phyloP scores from a whole-genome alignment of 2,888 invertebrate species.

The Chrysolina americana region DNA sequence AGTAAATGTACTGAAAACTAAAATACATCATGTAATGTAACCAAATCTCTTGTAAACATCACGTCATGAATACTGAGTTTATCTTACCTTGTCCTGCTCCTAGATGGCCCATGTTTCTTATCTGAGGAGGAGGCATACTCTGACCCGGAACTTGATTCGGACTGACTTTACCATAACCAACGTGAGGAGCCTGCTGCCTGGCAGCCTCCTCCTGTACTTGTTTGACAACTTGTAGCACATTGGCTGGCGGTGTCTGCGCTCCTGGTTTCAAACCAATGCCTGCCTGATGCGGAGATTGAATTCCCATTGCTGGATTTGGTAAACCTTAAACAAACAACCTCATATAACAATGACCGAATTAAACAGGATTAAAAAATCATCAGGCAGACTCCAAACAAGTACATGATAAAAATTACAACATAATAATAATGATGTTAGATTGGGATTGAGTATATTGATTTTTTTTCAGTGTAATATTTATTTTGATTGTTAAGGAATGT shows the following conservation, averaged over 20 bases:
- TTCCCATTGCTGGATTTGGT: conserved; percentile 69
- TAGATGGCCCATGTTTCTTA: conserved; percentile 67
- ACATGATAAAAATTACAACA: too few species aligned
- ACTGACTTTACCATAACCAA: conserved; percentile 81
- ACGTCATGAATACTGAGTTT: conserved; percentile 1
- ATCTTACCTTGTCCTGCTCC: conserved; percentile 68
- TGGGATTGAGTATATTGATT: too few species aligned
- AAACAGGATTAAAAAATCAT: too few species aligned
- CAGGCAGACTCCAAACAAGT: too few species aligned
- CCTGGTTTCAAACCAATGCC: conserved; percentile 73
- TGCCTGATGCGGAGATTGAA: conserved; percentile 69
- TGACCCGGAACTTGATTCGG: conserved; percentile 72
- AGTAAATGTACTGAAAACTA: too few species aligned
- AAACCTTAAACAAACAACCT: conserved; percentile 58
- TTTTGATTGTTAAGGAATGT: too few species aligned
- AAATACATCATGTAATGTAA: too few species aligned
- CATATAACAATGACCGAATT: too few species aligned
- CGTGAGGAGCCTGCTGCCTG: conserved; percentile 86
- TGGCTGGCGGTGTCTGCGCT: conserved; percentile 82
- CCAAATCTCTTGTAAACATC: too few species aligned
- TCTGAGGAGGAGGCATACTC: conserved; percentile 75
- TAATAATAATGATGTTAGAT: too few species aligned
- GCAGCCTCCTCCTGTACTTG: conserved; percentile 93
- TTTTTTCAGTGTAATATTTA: too few species aligned
- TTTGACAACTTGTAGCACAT: conserved; percentile 80